These are phyloP conservation scores for Drosophila incognita DNA, from an alignment of 2,888 invertebrate genomes.

Conservation along the genomic window DNA sequence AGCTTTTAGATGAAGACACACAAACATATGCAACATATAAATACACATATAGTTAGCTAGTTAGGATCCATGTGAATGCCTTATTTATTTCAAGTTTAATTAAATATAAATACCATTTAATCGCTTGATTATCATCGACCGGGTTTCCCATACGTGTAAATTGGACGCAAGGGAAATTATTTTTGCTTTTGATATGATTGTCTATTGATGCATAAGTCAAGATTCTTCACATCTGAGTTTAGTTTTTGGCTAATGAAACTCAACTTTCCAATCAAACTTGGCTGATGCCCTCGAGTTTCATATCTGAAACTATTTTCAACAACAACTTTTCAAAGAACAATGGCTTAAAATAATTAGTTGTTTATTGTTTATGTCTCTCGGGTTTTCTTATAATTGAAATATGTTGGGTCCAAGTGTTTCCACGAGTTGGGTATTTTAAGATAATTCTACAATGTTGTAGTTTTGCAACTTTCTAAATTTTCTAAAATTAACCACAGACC, in stretches of 20 bases:
- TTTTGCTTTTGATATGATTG: neutral
- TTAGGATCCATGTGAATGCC: slow-evolving; percentile 21
- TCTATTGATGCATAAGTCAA: neutral
- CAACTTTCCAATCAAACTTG: neutral
- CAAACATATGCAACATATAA: neutral
- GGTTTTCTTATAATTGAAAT: neutral
- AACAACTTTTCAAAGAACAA: neutral
- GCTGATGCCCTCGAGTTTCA: neutral
- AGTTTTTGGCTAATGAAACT: no score
- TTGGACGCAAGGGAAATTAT: neutral
- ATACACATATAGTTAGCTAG: slow-evolving; percentile 9
- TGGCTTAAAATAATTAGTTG: neutral
- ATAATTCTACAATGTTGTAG: neutral
- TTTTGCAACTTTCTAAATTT: neutral
- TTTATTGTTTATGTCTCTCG: neutral
- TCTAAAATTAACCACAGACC: neutral
- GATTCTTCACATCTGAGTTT: no score
- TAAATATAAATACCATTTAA: slow-evolving; percentile 25
- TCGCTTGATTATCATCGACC: neutral
- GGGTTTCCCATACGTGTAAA: slow-evolving; percentile 9
- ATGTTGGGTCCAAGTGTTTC: no score
- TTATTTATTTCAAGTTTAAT: slow-evolving; percentile 17
- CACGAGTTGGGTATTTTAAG: neutral
- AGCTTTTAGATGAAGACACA: slow-evolving; percentile 10
- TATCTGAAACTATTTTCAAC: neutral